These are phyloP conservation scores for Bacillus rossius DNA, from an alignment of 1,140 invertebrate genomes.

Conservation along the genomic window DNA sequence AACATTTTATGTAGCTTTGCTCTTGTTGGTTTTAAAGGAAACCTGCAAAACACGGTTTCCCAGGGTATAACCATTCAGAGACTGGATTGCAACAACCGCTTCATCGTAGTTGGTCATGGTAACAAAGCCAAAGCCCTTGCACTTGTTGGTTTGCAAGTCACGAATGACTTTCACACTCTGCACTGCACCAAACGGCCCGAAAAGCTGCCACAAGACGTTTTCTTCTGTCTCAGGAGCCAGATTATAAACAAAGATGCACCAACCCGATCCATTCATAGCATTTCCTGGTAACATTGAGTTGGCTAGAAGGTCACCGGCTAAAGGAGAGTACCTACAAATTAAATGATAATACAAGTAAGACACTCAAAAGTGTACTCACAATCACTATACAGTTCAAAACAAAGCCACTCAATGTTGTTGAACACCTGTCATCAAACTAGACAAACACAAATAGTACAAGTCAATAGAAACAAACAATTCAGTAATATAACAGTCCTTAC, in stretches of 20 bases:
- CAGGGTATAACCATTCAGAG: conserved; percentile 95
- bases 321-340: conserved; percentile 80
- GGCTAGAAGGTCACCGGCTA: conserved; percentile 86
- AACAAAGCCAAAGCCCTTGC: conserved; percentile 99
- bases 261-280: conserved; percentile 79
- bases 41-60: conserved; percentile 97
- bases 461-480: too few species aligned
- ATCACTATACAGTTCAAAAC: too few species aligned
- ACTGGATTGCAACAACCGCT: conserved; percentile 94
- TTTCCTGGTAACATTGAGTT: conserved; percentile 81
- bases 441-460: too few species aligned
- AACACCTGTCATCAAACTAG: too few species aligned
- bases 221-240: conserved; percentile 97
- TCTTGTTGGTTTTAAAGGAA: conserved; percentile 95
- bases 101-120: conserved; percentile 99
- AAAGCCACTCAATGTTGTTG: too few species aligned
- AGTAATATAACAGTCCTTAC: too few species aligned
- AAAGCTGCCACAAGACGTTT: conserved; percentile 97
- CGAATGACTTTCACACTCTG: conserved; percentile 97
- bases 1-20: conserved; percentile 72
- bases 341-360: not conserved
- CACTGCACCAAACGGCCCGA: conserved; percentile 98
- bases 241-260: conserved; percentile 99
- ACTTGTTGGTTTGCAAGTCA: conserved; percentile 97
- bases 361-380: too few species aligned